Base-by-base conservation (phyloP, 2,113 vertebrate species). In the Cyrtonyx montezumae region DNA sequence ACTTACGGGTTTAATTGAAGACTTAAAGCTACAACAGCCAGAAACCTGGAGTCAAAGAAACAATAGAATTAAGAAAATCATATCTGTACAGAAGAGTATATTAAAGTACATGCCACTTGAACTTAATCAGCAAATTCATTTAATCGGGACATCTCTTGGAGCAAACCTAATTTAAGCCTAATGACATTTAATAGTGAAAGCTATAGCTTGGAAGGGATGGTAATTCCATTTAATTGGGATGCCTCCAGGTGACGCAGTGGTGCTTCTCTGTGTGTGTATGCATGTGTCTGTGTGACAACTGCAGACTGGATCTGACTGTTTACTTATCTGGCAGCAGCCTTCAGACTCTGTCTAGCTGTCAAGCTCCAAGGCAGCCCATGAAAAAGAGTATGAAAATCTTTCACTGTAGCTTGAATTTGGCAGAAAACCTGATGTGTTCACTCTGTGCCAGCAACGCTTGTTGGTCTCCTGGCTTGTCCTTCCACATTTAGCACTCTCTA, bases 81-180 rank as follows among this genome's bases (percentile, higher is more conserved):
- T 30, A 51, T 42, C 58, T 61, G 23, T 63, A 30, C 73, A 43
- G 42, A 74, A 70, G 20, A 55, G 46, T 74, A 65, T 90, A 90
- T 93, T 93, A 68, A 92, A 94, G 42, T 67, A 88, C 59, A 79
- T 82, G 73, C 59, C 70, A 74, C 87, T 91, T 93, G 70, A 81
- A 91, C 68, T 96, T 95, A 84, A 91, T 94, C 85, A 88, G 30
- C 61, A 93, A 91, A 96, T 93, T 68, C 9, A 0, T 96, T 97
- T 95, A 91, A 94, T 94, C 3, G 20, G 91, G 91, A 71, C 63
- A 83, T 82, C 43, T 96, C 89, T 95, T 4, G 26, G 51, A 94
- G 74, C 48, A 96, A 96, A 94, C 79, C 36, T 94, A 93, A 96
- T 96, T 96, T 92, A 96, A 91, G 45, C 63, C 51, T 95, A 95